phyloP scores from a whole-genome alignment of 2,888 invertebrate genomes.

The Sarcophaga carnaria region DNA sequence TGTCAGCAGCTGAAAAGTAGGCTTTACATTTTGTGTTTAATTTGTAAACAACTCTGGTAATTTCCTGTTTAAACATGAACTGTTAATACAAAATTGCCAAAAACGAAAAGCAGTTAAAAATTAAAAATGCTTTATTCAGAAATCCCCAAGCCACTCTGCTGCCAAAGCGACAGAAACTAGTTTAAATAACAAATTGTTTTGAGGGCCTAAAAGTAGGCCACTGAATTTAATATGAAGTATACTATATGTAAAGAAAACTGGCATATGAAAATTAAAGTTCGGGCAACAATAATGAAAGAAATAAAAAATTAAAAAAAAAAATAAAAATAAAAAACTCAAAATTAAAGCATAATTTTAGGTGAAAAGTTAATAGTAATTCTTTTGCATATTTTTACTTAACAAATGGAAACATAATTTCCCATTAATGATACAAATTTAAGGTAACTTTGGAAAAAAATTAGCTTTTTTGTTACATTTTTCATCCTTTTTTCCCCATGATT shows the following conservation, averaged over 20 bases:
- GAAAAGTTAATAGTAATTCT: neutral
- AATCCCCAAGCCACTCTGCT: neutral
- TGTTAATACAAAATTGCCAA: conserved; percentile 11
- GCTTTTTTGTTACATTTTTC: neutral
- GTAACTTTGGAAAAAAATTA: neutral
- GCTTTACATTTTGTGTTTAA: conserved; percentile 18
- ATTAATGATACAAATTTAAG: conserved; percentile 26
- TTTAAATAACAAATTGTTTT: neutral
- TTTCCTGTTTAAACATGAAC: conserved; percentile 15
- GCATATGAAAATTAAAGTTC: neutral
- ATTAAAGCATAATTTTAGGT: neutral
- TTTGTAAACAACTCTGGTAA: conserved; percentile 29
- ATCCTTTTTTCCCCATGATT: neutral
- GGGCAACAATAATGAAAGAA: too few relatives aligned
- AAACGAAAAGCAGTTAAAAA: neutral
- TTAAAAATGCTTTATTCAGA: neutral
- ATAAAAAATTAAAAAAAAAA: too few relatives aligned
- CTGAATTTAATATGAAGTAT: conserved; percentile 10
- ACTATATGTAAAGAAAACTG: neutral
- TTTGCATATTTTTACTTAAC: neutral
- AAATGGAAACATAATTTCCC: neutral
- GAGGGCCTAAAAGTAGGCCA: conserved; percentile 47
- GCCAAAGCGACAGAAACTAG: neutral
- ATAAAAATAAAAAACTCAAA: too few relatives aligned
- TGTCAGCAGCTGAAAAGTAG: conserved; percentile 1